These are phyloP conservation scores for Porites evermanni DNA, from an alignment of 92 coral and sea anemone genomes.

Conservation along the genomic window DNA sequence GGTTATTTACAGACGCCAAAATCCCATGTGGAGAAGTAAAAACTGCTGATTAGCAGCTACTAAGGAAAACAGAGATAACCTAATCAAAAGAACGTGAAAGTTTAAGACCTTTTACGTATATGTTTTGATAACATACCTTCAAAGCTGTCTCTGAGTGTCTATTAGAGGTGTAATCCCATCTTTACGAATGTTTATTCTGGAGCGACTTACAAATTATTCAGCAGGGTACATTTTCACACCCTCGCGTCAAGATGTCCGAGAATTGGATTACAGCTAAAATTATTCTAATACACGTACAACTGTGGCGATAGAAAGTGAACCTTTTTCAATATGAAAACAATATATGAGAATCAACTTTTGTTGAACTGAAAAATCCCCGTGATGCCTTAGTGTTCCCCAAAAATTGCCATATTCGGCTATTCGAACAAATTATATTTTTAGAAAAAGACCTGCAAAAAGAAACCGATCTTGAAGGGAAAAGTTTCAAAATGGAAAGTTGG, in stretches of 20 bases:
- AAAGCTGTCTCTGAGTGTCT: background rate
- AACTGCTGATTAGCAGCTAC: background rate
- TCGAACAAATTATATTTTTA: background rate
- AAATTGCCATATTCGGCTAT: background rate
- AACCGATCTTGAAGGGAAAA: background rate
- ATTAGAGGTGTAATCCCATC: background rate
- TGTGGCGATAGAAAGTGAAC: background rate
- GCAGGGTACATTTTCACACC: slow-evolving; percentile 13
- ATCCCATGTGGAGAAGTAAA: background rate
- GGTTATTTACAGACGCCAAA: background rate
- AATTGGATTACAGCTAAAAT: background rate
- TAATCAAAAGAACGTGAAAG: background rate
- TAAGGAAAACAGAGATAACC: background rate
- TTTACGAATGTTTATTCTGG: slow-evolving; percentile 5
- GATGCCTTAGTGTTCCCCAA: background rate
- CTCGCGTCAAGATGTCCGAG: background rate
- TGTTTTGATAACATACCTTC: background rate
- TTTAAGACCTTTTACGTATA: background rate
- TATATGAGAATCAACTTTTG: background rate
- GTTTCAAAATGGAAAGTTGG: background rate
- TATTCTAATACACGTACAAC: background rate
- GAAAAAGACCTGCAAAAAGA: background rate
- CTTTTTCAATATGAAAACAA: background rate
- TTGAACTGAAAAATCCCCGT: background rate
- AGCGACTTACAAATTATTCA: background rate